Conservation (phyloP, 2,797 vertebrate genomes). For the Scleropages formosus region DNA sequence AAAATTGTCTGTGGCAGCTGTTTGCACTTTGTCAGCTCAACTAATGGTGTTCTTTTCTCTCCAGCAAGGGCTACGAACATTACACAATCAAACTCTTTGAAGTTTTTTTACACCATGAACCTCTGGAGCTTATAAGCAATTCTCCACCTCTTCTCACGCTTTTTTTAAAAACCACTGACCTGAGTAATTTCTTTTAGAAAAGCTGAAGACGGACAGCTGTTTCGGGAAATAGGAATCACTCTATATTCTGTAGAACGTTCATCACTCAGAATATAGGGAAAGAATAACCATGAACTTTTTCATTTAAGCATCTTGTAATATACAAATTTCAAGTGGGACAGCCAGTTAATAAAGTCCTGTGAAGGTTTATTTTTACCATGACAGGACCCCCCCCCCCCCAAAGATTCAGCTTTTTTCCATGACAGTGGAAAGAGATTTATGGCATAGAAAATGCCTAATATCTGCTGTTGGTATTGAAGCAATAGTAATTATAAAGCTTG, state of each 20-base stretch:
- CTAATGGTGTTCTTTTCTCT: not conserved
- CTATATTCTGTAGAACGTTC: not conserved
- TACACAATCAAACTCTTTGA: not conserved
- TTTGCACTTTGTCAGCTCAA: not conserved
- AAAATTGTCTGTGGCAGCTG: not conserved
- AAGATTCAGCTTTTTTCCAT: slow-evolving; percentile 1
- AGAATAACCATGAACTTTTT: not conserved
- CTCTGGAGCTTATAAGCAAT: not conserved
- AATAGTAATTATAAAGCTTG: no score
- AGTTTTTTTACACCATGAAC: not conserved
- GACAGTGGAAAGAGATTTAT: not conserved
- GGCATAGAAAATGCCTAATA: not conserved
- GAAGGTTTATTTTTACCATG: not conserved
- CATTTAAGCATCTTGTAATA: slow-evolving; percentile 11
- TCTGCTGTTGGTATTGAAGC: no score
- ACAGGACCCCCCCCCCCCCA: not conserved
- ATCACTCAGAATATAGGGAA: slow-evolving; percentile 1
- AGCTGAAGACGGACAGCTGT: not conserved
- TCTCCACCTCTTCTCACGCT: not conserved
- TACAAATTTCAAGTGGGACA: not conserved
- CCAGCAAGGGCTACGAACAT: not conserved
- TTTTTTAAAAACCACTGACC: not conserved
- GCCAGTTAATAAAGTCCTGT: not conserved
- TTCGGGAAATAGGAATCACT: not conserved
- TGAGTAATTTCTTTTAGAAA: not conserved